Conservation (phyloP, 2,888 invertebrate genomes). For the Drosophila anomalata region DNA sequence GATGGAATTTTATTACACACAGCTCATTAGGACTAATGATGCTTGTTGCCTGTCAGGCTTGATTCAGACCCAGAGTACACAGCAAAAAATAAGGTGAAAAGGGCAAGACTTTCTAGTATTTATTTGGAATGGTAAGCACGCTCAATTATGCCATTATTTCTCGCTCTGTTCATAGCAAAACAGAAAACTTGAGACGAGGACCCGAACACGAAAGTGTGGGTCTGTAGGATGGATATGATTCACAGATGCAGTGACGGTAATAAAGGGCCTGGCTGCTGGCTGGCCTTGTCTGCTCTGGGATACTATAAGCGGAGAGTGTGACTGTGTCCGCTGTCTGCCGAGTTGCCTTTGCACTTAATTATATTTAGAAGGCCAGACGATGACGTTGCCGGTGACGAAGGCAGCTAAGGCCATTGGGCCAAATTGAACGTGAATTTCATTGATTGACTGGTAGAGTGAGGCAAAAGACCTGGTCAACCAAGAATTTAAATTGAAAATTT, state of each 20-base stretch:
- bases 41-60: conserved; percentile 66
- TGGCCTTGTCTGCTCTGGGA: conserved; percentile 16
- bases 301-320: conserved; percentile 1
- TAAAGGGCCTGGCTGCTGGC: conserved; percentile 37
- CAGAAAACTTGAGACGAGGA: conserved; percentile 24
- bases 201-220: conserved; percentile 1
- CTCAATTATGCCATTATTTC: not conserved
- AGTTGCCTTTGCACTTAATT: conserved; percentile 66
- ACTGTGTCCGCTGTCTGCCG: conserved; percentile 32
- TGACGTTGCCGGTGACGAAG: conserved; percentile 20
- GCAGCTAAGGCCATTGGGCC: conserved; percentile 47
- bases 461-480: no score
- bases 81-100: not conserved
- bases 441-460: conserved; percentile 50
- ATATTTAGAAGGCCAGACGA: conserved; percentile 66
- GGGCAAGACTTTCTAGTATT: no score
- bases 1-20: conserved; percentile 73
- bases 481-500: no score
- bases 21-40: conserved; percentile 79
- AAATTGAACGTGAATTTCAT: conserved; percentile 73
- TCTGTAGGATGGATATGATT: not conserved
- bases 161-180: not conserved
- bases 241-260: conserved; percentile 35
- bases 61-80: conserved; percentile 26
- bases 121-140: no score